Evolutionary conservation across 2,888 invertebrate species (phyloP).

Genomic region (Mesoligia furuncula): DNA sequence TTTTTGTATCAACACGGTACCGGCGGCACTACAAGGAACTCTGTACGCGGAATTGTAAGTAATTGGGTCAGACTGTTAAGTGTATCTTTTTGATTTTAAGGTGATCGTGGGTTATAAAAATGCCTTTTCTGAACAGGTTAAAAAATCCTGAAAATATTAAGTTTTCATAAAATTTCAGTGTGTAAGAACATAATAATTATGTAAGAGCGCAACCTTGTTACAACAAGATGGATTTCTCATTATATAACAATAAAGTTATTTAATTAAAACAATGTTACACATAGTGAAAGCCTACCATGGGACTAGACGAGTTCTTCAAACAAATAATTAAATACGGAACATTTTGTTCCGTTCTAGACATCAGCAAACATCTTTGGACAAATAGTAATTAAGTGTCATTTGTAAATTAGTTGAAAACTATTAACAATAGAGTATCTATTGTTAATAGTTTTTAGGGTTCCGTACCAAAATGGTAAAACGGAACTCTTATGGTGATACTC

Average conservation of each 20-base stretch:
- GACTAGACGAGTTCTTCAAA: constrained; percentile 5
- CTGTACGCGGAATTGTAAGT: constrained; percentile 13
- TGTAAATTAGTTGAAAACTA: constrained; percentile 3
- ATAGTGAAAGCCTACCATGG: background rate
- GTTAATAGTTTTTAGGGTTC: no score
- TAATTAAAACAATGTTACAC: constrained; percentile 1
- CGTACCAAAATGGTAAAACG: no score
- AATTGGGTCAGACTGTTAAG: constrained; percentile 18
- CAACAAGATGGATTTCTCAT: background rate
- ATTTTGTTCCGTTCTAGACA: constrained; percentile 2
- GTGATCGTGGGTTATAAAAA: background rate
- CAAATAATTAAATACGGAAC: background rate
- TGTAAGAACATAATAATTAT: no score
- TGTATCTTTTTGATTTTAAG: background rate
- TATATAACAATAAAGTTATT: background rate
- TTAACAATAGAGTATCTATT: background rate
- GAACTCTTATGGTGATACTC: no score
- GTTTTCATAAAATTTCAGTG: background rate
- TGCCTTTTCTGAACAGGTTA: background rate
- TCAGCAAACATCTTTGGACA: constrained; percentile 11
- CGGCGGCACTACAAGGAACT: background rate
- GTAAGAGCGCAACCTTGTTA: background rate
- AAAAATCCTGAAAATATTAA: no score
- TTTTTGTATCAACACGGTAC: constrained; percentile 23
- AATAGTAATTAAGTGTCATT: constrained; percentile 19